phyloP scores from a whole-genome alignment of 2,797 vertebrate species.

The Natrix natrix region DNA sequence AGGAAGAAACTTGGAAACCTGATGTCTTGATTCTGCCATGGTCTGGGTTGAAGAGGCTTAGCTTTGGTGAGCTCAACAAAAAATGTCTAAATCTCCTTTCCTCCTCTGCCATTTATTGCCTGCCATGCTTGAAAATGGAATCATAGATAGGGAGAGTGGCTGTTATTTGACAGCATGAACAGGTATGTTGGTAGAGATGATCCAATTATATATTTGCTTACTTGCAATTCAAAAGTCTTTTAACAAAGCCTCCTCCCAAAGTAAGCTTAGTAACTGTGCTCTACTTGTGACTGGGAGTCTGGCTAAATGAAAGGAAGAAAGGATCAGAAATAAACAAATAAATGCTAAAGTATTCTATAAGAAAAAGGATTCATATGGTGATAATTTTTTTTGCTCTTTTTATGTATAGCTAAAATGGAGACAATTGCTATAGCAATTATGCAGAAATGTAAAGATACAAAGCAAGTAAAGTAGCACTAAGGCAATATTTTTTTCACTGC shows the following conservation, averaged over 20 bases:
- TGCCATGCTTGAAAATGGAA: background rate
- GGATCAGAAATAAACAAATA: background rate
- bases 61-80: background rate
- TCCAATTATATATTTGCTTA: background rate
- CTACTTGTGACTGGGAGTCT: background rate
- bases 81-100: background rate
- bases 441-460: background rate
- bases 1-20: background rate
- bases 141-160: background rate
- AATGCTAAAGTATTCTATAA: background rate
- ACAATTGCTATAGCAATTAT: background rate
- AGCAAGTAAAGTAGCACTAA: background rate
- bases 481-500: background rate
- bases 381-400: background rate
- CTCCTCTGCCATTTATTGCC: background rate
- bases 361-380: background rate
- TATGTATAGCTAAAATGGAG: background rate
- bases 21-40: background rate
- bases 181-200: background rate
- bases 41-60: background rate
- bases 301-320: background rate
- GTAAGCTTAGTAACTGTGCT: background rate
- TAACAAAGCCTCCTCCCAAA: background rate
- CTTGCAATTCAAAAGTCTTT: background rate
- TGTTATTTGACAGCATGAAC: background rate